Conservation (phyloP, 2,797 vertebrate species). For the Hapalemur alaotrensis region DNA sequence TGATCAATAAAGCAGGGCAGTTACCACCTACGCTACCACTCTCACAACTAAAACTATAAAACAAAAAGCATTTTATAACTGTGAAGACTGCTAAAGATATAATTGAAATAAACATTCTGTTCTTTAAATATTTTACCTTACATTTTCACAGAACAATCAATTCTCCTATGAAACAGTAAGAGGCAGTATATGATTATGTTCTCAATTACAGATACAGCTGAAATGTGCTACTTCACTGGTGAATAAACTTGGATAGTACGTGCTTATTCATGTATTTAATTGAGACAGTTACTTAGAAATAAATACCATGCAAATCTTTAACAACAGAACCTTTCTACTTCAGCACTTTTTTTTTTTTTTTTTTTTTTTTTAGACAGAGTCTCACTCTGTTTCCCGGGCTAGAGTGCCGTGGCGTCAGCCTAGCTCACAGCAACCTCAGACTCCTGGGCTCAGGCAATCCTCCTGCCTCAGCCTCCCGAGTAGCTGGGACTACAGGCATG, state of each 20-base stretch:
- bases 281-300: not conserved
- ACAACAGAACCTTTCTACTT: not conserved
- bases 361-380: not conserved
- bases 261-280: not conserved
- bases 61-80: not conserved
- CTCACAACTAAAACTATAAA: not conserved
- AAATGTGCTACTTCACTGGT: not conserved
- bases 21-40: not conserved
- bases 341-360: not conserved
- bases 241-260: not conserved
- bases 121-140: not conserved
- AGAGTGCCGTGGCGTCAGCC: too few species aligned
- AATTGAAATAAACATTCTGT: not conserved
- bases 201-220: not conserved
- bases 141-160: not conserved
- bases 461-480: too few species aligned
- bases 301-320: not conserved
- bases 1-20: not conserved
- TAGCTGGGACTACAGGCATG: too few species aligned
- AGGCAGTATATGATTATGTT: conserved; percentile 55
- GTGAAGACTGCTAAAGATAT: not conserved
- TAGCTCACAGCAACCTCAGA: too few species aligned
- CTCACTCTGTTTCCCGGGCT: too few species aligned
- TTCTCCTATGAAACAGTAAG: conserved; percentile 47
- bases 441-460: too few species aligned